Base-by-base conservation (phyloP, 2,797 vertebrate species). In the Remorina albescens region DNA sequence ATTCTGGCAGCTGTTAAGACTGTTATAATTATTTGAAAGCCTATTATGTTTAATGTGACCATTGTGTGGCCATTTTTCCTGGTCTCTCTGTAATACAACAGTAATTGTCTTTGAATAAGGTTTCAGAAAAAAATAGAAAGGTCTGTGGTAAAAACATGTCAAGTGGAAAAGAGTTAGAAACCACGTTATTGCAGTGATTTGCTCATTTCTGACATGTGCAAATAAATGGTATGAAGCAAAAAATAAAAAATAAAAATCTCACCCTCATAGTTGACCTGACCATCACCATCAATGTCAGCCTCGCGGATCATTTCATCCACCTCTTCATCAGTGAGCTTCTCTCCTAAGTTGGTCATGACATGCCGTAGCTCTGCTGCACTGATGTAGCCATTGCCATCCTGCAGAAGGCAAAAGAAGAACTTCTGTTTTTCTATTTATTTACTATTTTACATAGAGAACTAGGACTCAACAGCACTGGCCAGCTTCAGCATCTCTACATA, bases 231-330 rank as follows among this genome's bases (percentile, higher is more conserved):
- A 36, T 19, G 6, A 21, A 0, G 11, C 21, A 63, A 62, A 36
- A 13, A 32, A 59, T 44, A 23, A 23, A 2, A 23, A n/a, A n/a
- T n/a, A n/a, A n/a, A n/a, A 49, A 47, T 23, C 91, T 87, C 85
- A 97, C 96, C 96, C 93, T 97, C 96, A 0, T 97, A 97, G 90
- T 97, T 97, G 93, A 97, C 96, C 82, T 97, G 96, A 68, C 96
- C 96, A 0, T 97, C 96, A 0, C 96, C 96, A 0, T 97, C 96
- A 0, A 97, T 97, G 87, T 97, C 96, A 0, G 96, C 96, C 89
- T 97, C 96, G 4, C 96, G 91, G 89, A 97, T 97, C 96, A 97
- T 97, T 89, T 97, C 96, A 0, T 97, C 96, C 80, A 97, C 96
- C 54, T 97, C 96, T 82, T 97, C 96, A 0, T 97, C 96, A 0